Conservation (phyloP, 1,140 invertebrate genomes). For the Mizuhopecten yessoensis region DNA sequence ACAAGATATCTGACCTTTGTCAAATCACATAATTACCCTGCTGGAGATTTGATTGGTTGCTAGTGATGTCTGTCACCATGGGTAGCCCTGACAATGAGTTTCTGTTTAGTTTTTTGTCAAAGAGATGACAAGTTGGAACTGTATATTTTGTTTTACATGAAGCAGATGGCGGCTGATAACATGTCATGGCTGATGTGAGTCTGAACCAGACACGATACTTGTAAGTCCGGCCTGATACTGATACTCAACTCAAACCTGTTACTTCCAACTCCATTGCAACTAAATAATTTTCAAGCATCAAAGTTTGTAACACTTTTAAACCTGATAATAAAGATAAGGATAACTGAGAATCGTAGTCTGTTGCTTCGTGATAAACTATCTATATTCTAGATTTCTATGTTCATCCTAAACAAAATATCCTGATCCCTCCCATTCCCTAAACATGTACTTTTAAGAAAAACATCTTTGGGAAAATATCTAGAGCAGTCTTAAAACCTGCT, state of each 20-base stretch:
- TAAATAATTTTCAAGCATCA: too few species aligned
- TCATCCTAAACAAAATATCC: not conserved
- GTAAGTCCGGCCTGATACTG: not conserved
- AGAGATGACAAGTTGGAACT: not conserved
- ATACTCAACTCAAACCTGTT: not conserved
- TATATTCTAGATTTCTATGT: not conserved
- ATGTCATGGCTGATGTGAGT: not conserved
- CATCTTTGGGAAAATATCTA: not conserved
- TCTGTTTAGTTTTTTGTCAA: not conserved
- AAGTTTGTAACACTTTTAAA: too few species aligned
- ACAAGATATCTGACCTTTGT: not conserved
- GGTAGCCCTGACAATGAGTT: not conserved
- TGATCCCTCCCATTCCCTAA: not conserved
- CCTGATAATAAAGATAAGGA: too few species aligned
- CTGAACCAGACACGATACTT: not conserved
- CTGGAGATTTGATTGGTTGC: not conserved
- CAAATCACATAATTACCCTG: not conserved
- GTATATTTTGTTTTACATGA: not conserved
- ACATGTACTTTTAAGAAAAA: not conserved
- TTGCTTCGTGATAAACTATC: too few species aligned
- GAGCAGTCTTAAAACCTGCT: not conserved
- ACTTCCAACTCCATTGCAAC: too few species aligned
- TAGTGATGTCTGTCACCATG: not conserved
- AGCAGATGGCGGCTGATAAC: not conserved
- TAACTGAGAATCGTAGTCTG: too few species aligned